Percentiles rank a stretch among this genome's conserved stretches.
Evolutionary conservation across 2,113 vertebrate genomes (phyloP).

Genomic region (Pomatorhinus ruficollis): DNA sequence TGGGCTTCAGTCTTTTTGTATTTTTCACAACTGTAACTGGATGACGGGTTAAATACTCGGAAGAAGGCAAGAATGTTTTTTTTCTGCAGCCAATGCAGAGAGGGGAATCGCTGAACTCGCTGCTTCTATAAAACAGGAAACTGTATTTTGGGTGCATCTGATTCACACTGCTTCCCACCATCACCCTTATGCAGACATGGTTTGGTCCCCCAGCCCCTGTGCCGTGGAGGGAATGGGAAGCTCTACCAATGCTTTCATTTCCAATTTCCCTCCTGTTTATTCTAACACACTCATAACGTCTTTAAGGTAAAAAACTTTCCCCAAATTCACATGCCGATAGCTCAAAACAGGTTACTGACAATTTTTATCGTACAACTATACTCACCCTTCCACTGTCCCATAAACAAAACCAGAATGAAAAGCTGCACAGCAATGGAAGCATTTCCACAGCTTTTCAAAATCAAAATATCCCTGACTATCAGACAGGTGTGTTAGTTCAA

Average conservation of each 20-base stretch:
- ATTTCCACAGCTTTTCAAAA: background rate
- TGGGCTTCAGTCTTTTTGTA: conserved; percentile 25
- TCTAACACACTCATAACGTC: background rate
- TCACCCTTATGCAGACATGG: background rate
- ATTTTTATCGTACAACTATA: background rate
- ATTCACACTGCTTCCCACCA: background rate
- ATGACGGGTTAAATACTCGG: conserved; percentile 44
- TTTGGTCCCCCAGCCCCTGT: background rate
- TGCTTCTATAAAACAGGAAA: conserved; percentile 27
- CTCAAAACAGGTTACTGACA: background rate
- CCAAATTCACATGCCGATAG: background rate
- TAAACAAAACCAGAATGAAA: background rate
- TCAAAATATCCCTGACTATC: background rate
- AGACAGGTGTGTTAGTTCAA: background rate
- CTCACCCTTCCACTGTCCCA: background rate
- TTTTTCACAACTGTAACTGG: conserved; percentile 49
- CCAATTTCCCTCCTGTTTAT: background rate
- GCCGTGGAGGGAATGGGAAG: background rate
- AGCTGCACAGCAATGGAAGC: background rate
- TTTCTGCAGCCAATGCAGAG: conserved; percentile 16
- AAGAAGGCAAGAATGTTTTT: conserved; percentile 30
- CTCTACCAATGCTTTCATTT: background rate
- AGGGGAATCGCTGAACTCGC: background rate
- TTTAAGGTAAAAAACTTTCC: background rate
- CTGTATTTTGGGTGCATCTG: conserved; percentile 11